Evolutionary conservation across 2,113 vertebrate genomes (phyloP), one percentile per base, ranked within the genome.

Genomic region (Speoplatyrhinus poulsoni): DNA sequence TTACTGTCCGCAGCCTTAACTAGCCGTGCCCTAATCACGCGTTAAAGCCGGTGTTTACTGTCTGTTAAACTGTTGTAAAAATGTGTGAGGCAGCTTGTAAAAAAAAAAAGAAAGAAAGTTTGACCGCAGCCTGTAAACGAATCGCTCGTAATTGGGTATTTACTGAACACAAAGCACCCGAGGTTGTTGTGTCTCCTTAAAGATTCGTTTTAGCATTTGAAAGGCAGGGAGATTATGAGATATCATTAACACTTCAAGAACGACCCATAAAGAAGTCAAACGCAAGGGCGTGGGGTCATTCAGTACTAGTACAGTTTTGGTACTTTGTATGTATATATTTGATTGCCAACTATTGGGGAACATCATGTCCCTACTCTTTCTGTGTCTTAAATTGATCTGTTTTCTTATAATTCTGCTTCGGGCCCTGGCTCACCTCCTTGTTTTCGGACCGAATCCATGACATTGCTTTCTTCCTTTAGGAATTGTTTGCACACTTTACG

Each of bases 31-130:
- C 87, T 92, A 90, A 91, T 92, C 85, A 82, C 64, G 87, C 82
- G 82, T 88, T 91, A 85, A 90, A 91, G 79, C 87, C 66, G 79
- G 88, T 88, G 91, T 93, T 93, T 89, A 92, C 83, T 86, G 83
- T 88, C 87, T 92, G 87, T 92, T 90, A 81, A 80, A 17, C 16
- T 82, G 85, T 79, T 88, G 90, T 92, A 88, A 91, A 60, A 91
- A 88, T 73, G 85, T 88, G 89, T 84, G 86, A 90, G 85, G 77
- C 65, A 62, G 85, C 88, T 91, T 70, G 77, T 92, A 90, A 93
- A 92, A 57, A 6, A 88, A 72, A 70, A 41, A 26, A 26, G 2
- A 26, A 26, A 26, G 3, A 26, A 26, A 1, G 19, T 19, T 1
- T 60, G 26, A 70, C 83, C 64, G 47, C 78, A 62, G 60, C 72